Base-by-base conservation (phyloP, 2,797 vertebrate species). In the Craterocephalus amniculus region DNA sequence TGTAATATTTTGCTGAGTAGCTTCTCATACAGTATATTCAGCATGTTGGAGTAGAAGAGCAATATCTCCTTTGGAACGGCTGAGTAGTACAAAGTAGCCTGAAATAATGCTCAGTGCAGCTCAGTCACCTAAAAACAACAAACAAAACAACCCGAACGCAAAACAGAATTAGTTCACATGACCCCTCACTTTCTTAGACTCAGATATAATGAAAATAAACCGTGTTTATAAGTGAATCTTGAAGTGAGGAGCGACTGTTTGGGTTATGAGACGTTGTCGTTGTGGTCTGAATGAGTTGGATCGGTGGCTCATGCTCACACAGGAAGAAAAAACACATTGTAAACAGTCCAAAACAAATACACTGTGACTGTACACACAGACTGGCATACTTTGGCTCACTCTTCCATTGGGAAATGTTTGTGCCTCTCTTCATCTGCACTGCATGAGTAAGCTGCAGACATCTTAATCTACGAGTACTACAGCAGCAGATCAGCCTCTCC, bases 391-490 rank as follows among this genome's bases (percentile, higher is more conserved):
- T 45, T 59, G 38, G 63, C 72, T 66, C 60, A 32, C 1, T 68
- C 22, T 29, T 68, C 34, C 40, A 6, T 43, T 26, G 27, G 51
- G 71, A 71, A 54, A 61, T 75, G 74, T 70, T 64, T 77, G 55
- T 68, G 49, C 38, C 56, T 68, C 60, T 58, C 59, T 58, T 78
- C 70, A 58, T 72, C 83, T 77, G 51, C 63, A 70, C 79, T 85
- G 83, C 87, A 77, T 83, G 84, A 86, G 62, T 60, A 80, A 86
- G 63, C 51, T 45, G 72, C 82, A 91, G 82, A 89, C 85, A 83
- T 91, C 84, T 90, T 87, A 82, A 90, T 89, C 90, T 88, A n/a
- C 80, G 69, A 77, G 87, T 74, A 79, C 22, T 2, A 57, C 74
- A 20, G 74, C 73, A 72, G 81, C 78, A 71, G 74, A 67, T 75